Evolutionary conservation across 2,888 invertebrate genomes (phyloP).

Genomic region (Anticlea derivata): DNA sequence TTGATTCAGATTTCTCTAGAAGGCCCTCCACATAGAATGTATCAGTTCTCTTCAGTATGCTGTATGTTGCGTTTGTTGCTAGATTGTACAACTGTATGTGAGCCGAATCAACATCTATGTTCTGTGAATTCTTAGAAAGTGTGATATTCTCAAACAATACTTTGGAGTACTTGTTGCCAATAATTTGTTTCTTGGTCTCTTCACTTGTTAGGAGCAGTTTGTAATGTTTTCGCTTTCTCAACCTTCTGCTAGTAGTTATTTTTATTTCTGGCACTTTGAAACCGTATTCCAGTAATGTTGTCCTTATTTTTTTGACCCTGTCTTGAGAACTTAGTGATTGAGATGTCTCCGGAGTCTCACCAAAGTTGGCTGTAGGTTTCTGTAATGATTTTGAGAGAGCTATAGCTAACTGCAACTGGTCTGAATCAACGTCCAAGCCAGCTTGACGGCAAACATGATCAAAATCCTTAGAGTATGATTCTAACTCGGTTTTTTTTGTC

Average conservation of each 20-base stretch:
- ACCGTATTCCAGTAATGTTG: constrained; percentile 85
- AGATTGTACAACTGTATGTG: constrained; percentile 48
- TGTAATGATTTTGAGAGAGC: constrained; percentile 86
- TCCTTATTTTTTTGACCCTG: constrained; percentile 66
- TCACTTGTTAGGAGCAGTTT: constrained; percentile 57
- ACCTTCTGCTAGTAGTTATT: constrained; percentile 43
- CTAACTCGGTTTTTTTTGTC: constrained; percentile 62
- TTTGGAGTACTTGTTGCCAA: constrained; percentile 63
- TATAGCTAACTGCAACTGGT: constrained; percentile 87
- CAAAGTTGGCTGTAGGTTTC: constrained; percentile 19
- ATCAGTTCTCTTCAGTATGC: constrained; percentile 50
- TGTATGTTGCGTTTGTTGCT: constrained; percentile 57
- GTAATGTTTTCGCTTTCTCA: constrained; percentile 52
- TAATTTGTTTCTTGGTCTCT: constrained; percentile 59
- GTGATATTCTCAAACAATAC: constrained; percentile 55
- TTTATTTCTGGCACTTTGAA: constrained; percentile 76
- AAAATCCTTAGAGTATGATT: constrained; percentile 68
- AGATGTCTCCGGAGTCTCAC: constrained; percentile 28
- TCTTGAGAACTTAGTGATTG: constrained; percentile 50
- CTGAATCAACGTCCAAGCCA: constrained; percentile 83
- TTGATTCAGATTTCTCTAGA: constrained; percentile 64
- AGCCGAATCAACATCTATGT: constrained; percentile 17
- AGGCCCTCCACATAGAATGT: constrained; percentile 76
- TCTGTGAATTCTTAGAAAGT: constrained; percentile 20
- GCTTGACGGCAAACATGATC: constrained; percentile 68